phyloP scores from a whole-genome alignment of 1,140 invertebrate species.

The Aphis craccivora region DNA sequence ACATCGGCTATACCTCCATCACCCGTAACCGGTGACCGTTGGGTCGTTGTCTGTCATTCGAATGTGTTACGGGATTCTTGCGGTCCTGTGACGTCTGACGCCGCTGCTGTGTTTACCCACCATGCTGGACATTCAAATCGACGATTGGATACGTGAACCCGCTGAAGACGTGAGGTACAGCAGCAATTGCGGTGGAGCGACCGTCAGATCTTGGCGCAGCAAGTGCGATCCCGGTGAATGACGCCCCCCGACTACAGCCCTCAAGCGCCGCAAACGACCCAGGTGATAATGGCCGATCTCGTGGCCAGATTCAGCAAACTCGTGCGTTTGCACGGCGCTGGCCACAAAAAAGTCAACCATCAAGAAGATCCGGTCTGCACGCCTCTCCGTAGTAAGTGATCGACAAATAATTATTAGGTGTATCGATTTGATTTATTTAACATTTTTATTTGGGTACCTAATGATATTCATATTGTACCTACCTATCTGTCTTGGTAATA shows the following conservation, averaged over 20 bases:
- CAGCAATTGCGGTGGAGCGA: slow-evolving; percentile 41
- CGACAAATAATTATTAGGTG: not conserved
- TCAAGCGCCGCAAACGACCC: slow-evolving; percentile 53
- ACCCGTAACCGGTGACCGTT: not conserved
- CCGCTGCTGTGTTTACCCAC: not conserved
- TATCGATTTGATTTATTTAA: not conserved
- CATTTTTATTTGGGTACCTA: not conserved
- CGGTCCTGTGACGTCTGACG: slow-evolving; percentile 40
- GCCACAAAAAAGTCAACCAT: slow-evolving; percentile 30
- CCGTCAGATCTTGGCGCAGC: slow-evolving; percentile 47
- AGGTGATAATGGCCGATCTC: slow-evolving; percentile 51
- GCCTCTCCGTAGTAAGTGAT: slow-evolving; percentile 30
- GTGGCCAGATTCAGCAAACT: slow-evolving; percentile 35
- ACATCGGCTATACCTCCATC: too few species aligned
- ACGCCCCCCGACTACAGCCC: slow-evolving; percentile 15
- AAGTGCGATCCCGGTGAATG: slow-evolving; percentile 54
- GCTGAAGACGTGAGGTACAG: slow-evolving; percentile 36
- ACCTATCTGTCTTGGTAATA: too few species aligned
- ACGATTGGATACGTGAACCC: slow-evolving; percentile 52
- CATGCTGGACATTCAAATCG: slow-evolving; percentile 47
- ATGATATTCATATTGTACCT: not conserved
- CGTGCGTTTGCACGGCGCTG: not conserved
- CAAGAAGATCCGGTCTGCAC: slow-evolving; percentile 37
- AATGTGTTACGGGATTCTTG: slow-evolving; percentile 48
- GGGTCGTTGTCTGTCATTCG: not conserved